Evolutionary conservation across 2,113 vertebrate species (phyloP).

Genomic region (Seriola aureovittata): DNA sequence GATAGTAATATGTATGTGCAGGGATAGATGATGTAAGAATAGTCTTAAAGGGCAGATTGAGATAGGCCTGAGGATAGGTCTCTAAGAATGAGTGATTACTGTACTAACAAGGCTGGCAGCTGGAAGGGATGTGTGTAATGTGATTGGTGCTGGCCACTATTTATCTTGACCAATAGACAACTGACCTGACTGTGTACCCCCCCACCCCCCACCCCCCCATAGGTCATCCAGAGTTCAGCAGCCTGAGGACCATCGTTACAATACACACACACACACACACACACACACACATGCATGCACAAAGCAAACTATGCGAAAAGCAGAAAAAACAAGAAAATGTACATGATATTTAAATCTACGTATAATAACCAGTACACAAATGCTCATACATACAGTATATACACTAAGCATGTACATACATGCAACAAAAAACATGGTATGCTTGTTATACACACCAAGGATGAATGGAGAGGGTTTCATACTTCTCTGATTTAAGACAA

Average conservation of each 20-base stretch:
- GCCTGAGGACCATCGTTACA: constrained; percentile 28
- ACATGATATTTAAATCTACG: neutral
- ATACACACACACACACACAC: neutral
- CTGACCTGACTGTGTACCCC: constrained; percentile 79
- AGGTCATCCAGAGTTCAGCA: constrained; percentile 85
- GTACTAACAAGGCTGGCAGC: constrained; percentile 84
- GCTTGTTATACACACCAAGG: neutral
- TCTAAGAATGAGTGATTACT: constrained; percentile 86
- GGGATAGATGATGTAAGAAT: constrained; percentile 44
- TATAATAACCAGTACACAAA: neutral
- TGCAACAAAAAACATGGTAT: neutral
- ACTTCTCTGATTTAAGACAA: constrained; percentile 4
- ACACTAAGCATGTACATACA: neutral
- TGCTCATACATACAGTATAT: neutral
- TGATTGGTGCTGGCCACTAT: constrained; percentile 82
- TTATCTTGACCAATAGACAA: constrained; percentile 85
- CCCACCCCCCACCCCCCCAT: constrained; percentile 43
- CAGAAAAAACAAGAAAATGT: neutral
- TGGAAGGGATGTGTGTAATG: constrained; percentile 84
- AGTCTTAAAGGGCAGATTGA: constrained; percentile 77
- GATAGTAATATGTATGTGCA: constrained; percentile 19
- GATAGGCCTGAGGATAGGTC: constrained; percentile 58
- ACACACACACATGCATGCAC: neutral
- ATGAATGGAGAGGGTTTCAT: neutral
- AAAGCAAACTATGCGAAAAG: neutral